Conservation (phyloP, 2,888 invertebrate genomes). For the Maniola hyperantus region DNA sequence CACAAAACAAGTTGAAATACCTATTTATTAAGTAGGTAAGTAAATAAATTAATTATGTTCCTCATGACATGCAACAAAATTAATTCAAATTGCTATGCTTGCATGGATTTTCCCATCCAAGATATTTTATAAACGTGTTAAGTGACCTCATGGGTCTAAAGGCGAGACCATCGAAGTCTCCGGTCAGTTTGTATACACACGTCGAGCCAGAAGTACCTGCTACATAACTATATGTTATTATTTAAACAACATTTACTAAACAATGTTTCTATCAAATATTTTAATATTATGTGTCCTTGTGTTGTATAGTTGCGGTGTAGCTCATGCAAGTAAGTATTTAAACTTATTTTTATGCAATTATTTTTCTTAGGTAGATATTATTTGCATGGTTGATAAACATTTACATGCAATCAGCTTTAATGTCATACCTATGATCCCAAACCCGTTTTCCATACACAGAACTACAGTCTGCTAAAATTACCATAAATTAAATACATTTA, state of each 20-base stretch:
- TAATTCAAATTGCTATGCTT: neutral
- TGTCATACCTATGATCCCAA: too few relatives aligned
- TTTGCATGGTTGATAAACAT: neutral
- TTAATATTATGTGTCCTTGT: constrained; percentile 1
- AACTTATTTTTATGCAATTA: neutral
- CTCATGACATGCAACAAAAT: neutral
- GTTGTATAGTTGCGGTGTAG: constrained; percentile 1
- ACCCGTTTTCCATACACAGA: too few relatives aligned
- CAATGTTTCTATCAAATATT: constrained; percentile 1
- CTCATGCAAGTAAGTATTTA: constrained; percentile 9
- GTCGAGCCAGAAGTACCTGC: neutral
- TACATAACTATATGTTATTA: neutral
- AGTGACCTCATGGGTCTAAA: constrained; percentile 13
- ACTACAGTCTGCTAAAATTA: too few relatives aligned
- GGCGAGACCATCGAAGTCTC: neutral
- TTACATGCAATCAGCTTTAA: neutral
- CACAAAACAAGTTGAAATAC: too few relatives aligned
- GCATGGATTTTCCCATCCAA: constrained; percentile 2
- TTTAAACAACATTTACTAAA: neutral
- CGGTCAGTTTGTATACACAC: neutral
- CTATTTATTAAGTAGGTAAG: too few relatives aligned
- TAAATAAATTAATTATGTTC: neutral
- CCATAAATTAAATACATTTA: too few relatives aligned
- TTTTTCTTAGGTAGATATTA: neutral
- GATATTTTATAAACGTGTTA: neutral